phyloP scores from a whole-genome alignment of 1,140 invertebrate genomes.

The Hycleus cichorii region DNA sequence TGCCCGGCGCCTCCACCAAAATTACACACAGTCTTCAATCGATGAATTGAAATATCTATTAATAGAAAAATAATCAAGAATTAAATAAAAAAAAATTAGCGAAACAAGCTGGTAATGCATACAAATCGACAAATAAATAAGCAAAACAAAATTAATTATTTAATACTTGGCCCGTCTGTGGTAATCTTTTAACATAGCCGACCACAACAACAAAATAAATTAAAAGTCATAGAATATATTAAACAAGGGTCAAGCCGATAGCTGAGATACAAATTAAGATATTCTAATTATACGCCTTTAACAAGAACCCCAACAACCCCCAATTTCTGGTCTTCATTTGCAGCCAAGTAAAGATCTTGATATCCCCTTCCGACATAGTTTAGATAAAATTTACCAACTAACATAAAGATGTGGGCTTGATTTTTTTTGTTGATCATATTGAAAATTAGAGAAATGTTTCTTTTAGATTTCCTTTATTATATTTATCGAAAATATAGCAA shows the following conservation, averaged over 20 bases:
- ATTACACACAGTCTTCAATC: too few relatives aligned
- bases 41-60: too few relatives aligned
- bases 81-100: neutral
- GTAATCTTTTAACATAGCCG: neutral
- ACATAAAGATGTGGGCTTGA: too few relatives aligned
- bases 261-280: constrained; percentile 38
- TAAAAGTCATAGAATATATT: constrained; percentile 34
- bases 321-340: constrained; percentile 13
- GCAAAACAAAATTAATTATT: constrained; percentile 5
- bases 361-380: constrained; percentile 6
- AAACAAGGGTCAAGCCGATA: constrained; percentile 30
- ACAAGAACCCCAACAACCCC: constrained; percentile 26
- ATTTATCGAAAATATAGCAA: constrained; percentile 23
- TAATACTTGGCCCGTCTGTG: neutral
- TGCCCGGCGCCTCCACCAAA: too few relatives aligned
- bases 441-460: too few relatives aligned
- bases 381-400: too few relatives aligned
- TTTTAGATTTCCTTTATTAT: constrained; percentile 1
- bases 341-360: constrained; percentile 10
- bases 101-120: neutral
- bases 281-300: constrained; percentile 32
- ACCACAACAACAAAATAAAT: constrained; percentile 25
- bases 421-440: too few relatives aligned
- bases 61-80: too few relatives aligned
- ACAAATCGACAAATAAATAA: constrained; percentile 2